Percentiles rank a stretch among this genome's conserved stretches.
Evolutionary conservation across 1,140 invertebrate genomes (phyloP).

Genomic region (Leucophenga varia): DNA sequence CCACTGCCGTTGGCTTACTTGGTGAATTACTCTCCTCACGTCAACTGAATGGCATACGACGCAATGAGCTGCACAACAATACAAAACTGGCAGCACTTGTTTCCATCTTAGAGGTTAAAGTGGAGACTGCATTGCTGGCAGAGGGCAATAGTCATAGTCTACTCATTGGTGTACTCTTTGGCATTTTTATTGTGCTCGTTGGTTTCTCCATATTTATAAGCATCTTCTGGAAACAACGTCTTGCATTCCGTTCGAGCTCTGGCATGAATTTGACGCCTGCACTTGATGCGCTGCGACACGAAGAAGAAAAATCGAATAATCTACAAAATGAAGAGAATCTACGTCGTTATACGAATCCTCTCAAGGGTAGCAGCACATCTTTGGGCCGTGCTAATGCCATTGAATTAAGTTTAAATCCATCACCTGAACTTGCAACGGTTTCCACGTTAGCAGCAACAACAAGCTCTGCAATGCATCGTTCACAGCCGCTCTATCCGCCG

Average conservation of each 20-base stretch:
- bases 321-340: conserved; percentile 88
- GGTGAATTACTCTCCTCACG: conserved; percentile 73
- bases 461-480: conserved; percentile 63
- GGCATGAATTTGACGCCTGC: conserved; percentile 60
- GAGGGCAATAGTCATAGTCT: conserved; percentile 47
- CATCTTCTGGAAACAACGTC: conserved; percentile 60
- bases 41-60: conserved; percentile 47
- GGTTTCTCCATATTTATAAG: conserved; percentile 53
- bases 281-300: conserved; percentile 65
- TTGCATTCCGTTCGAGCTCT: conserved; percentile 60
- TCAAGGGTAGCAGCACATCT: conserved; percentile 55
- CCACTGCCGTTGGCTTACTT: conserved; percentile 66
- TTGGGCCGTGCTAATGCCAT: conserved; percentile 50
- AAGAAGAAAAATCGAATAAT: conserved; percentile 86
- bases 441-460: conserved; percentile 57
- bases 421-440: conserved; percentile 54
- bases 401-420: conserved; percentile 61
- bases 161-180: conserved; percentile 60
- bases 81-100: conserved; percentile 66
- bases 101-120: conserved; percentile 78
- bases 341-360: conserved; percentile 64
- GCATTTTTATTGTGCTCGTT: conserved; percentile 54
- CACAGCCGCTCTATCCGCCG: conserved; percentile 62
- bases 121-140: conserved; percentile 48
- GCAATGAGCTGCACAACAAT: conserved; percentile 56